Evolutionary conservation across 2,797 vertebrate genomes (phyloP), one percentile per base, ranked within the genome.

Genomic region (Apogon talboti): DNA sequence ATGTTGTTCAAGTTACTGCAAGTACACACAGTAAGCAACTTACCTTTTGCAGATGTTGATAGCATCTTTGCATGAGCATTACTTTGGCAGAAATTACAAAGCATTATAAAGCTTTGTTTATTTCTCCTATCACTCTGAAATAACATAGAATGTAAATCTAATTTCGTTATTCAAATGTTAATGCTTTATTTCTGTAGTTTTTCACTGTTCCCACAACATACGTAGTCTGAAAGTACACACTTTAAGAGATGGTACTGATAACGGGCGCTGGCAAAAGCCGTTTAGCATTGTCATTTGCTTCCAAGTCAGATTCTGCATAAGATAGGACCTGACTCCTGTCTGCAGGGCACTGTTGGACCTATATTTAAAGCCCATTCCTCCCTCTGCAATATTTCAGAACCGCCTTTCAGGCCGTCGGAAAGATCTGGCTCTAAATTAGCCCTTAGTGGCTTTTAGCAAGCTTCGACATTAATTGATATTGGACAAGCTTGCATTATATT

Each of bases 41-140:
- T 28, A 28, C 24, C 24, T 28, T 28, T 28, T 28, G 24, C 24
- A 28, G 24, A 28, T 28, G 7, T 11, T 3, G 43, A 7, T 1
- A 47, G 35, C 44, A 53, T 1, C 21, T 33, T 3, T 53, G 19
- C 21, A 45, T 15, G 19, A 7, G 40, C 66, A 11, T 50, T 16
- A 15, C 19, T 54, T 30, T 8, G 28, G 40, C 0, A 14, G 46
- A 18, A 48, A 50, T 14, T n/a, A n/a, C n/a, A 10, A 40, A 13
- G 14, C 19, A n/a, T n/a, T n/a, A n/a, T n/a, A n/a, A n/a, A 10
- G 11, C 41, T 51, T 57, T 63, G 33, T 46, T 57, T 21, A 7
- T 7, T 8, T 6, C 5, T 41, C 4, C 61, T n/a, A 49, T 66
- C 16, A 21, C 43, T 52, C 3, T 9, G 18, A 59, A 30, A 45